Conservation (phyloP, 2,888 invertebrate genomes). For the Bugulina stolonifera region DNA sequence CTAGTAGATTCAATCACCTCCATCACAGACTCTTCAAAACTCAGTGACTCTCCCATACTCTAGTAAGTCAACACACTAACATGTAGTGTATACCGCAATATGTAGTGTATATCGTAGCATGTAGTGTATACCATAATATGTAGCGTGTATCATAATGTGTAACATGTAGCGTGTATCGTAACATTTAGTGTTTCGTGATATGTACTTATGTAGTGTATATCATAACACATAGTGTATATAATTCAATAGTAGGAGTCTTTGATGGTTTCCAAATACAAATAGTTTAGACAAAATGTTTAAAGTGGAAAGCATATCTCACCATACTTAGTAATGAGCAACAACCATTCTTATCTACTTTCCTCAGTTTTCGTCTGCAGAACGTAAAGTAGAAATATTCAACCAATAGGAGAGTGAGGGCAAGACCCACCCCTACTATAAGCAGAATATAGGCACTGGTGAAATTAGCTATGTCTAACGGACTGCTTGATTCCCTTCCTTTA, state of each 20-base stretch:
- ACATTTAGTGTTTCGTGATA: too few species aligned
- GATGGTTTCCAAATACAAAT: too few species aligned
- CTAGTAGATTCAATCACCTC: constrained; percentile 71
- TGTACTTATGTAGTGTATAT: too few species aligned
- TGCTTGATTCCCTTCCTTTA: constrained; percentile 66
- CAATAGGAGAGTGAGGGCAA: constrained; percentile 78
- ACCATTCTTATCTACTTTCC: constrained; percentile 68
- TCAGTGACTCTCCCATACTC: constrained; percentile 71
- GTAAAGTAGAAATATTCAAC: constrained; percentile 92
- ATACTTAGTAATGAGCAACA: constrained; percentile 90
- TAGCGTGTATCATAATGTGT: too few species aligned
- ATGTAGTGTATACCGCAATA: background rate
- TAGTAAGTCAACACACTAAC: constrained; percentile 31
- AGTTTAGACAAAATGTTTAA: too few species aligned
- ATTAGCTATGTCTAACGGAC: constrained; percentile 62
- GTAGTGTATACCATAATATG: too few species aligned
- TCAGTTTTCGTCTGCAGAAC: constrained; percentile 57
- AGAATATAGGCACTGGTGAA: constrained; percentile 94
- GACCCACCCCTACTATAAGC: constrained; percentile 84
- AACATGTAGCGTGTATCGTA: too few species aligned
- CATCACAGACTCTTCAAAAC: constrained; percentile 73
- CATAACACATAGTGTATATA: too few species aligned
- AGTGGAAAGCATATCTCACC: too few species aligned
- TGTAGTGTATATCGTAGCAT: too few species aligned
- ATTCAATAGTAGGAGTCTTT: too few species aligned